phyloP scores from a whole-genome alignment of 2,888 invertebrate species.

The Sturmia bella region DNA sequence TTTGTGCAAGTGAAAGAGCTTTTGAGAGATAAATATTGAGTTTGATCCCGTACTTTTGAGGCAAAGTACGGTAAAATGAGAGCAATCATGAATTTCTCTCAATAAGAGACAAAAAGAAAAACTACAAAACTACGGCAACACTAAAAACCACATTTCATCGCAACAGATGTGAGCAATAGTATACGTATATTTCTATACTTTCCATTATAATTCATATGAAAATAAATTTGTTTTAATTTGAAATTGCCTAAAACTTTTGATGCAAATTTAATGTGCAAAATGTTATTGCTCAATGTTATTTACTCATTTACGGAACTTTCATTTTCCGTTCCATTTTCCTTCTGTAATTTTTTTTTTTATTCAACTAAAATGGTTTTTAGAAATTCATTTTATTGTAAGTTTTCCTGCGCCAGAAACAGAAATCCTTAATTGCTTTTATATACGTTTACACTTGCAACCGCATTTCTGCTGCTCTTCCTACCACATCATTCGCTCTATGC shows the following conservation, averaged over 20 bases:
- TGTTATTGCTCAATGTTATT: slow-evolving; percentile 48
- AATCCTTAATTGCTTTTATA: slow-evolving; percentile 63
- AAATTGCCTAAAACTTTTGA: not conserved
- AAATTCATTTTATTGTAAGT: slow-evolving; percentile 39
- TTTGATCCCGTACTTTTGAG: no score
- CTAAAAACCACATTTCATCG: no score
- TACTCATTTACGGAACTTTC: slow-evolving; percentile 44
- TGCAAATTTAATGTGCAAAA: not conserved
- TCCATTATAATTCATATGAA: not conserved
- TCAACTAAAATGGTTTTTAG: slow-evolving; percentile 30
- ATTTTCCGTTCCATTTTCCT: slow-evolving; percentile 44
- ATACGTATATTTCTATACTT: not conserved
- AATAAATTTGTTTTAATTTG: not conserved
- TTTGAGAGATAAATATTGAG: no score
- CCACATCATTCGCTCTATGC: slow-evolving; percentile 9
- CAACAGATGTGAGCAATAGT: no score
- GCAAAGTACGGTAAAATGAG: no score
- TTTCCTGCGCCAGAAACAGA: slow-evolving; percentile 36
- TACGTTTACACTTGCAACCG: slow-evolving; percentile 24
- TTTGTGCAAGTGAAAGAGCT: no score
- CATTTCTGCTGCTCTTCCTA: not conserved
- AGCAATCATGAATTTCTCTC: no score
- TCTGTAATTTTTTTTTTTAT: slow-evolving; percentile 4
- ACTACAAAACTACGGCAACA: no score
- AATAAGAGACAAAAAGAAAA: no score